These are phyloP conservation scores for Ammodytes marinus DNA, from an alignment of 2,113 vertebrate species.

Conservation along the genomic window DNA sequence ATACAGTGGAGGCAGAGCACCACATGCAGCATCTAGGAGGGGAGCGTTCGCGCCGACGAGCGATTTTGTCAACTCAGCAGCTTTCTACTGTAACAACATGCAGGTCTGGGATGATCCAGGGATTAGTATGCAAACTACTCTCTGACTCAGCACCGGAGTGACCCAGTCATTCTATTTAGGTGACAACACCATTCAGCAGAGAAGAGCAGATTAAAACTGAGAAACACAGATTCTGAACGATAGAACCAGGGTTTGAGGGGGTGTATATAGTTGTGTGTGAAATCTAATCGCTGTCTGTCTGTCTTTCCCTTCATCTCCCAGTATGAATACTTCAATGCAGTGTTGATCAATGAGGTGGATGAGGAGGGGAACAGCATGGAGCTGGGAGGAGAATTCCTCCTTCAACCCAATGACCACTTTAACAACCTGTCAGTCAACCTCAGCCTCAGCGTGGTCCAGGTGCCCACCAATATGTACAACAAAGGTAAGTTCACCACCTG, in stretches of 20 bases:
- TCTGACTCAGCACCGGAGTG: conserved; percentile 62
- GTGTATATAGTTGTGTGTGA: neutral
- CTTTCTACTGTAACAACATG: conserved; percentile 53
- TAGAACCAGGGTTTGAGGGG: neutral
- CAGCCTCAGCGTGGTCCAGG: conserved; percentile 97
- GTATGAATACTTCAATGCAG: conserved; percentile 99
- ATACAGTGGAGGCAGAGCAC: conserved; percentile 67
- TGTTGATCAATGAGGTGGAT: conserved; percentile 96
- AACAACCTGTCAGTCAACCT: conserved; percentile 98
- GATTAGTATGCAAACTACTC: conserved; percentile 42
- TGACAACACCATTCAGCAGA: conserved; percentile 30
- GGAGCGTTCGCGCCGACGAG: conserved; percentile 30
- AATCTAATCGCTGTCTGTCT: conserved; percentile 2
- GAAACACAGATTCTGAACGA: neutral
- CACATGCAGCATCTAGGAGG: conserved; percentile 57
- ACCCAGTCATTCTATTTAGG: conserved; percentile 25
- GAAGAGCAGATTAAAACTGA: neutral
- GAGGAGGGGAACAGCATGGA: conserved; percentile 94
- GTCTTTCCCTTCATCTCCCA: conserved; percentile 72
- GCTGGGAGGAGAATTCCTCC: conserved; percentile 95
- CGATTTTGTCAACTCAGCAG: conserved; percentile 67
- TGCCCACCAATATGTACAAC: conserved; percentile 99
- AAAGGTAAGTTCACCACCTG: conserved; percentile 79
- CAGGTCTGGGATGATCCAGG: conserved; percentile 60
- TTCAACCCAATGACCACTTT: conserved; percentile 98